These are phyloP conservation scores for Lichenostomus cassidix DNA, from an alignment of 2,113 vertebrate genomes.

Conservation along the genomic window DNA sequence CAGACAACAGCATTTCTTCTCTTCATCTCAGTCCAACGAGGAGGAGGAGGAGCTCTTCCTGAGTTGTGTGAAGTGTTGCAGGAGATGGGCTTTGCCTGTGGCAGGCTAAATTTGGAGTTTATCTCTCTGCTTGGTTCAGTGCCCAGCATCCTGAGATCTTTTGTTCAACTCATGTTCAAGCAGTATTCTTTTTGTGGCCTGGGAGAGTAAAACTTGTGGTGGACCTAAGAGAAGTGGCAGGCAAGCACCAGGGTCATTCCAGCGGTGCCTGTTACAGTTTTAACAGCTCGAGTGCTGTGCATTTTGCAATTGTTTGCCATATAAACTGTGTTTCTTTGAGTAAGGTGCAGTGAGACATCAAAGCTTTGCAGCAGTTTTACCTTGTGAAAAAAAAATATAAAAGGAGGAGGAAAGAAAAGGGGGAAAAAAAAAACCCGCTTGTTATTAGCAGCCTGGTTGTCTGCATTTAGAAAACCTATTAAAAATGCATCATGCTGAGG, in stretches of 20 bases:
- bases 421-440: background rate
- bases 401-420: background rate
- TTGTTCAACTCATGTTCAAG: background rate
- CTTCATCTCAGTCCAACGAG: background rate
- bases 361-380: constrained; percentile 38
- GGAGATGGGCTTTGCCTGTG: constrained; percentile 18
- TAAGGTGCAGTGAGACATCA: constrained; percentile 5
- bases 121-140: background rate
- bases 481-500: constrained; percentile 69
- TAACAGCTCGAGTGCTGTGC: background rate
- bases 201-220: background rate
- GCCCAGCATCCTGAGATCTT: constrained; percentile 10
- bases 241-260: background rate
- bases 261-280: background rate
- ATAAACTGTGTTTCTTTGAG: constrained; percentile 16
- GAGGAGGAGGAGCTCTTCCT: background rate
- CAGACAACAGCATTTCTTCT: background rate
- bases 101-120: background rate
- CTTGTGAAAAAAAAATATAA: background rate
- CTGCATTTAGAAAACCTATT: constrained; percentile 63
- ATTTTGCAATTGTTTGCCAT: constrained; percentile 11
- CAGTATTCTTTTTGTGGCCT: background rate
- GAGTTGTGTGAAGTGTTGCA: background rate
- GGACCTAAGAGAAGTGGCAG: background rate
- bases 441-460: constrained; percentile 67